Percentiles rank a stretch among this genome's conserved stretches.
phyloP scores from a whole-genome alignment of 2,797 vertebrate species.

The Gallinago stenura region DNA sequence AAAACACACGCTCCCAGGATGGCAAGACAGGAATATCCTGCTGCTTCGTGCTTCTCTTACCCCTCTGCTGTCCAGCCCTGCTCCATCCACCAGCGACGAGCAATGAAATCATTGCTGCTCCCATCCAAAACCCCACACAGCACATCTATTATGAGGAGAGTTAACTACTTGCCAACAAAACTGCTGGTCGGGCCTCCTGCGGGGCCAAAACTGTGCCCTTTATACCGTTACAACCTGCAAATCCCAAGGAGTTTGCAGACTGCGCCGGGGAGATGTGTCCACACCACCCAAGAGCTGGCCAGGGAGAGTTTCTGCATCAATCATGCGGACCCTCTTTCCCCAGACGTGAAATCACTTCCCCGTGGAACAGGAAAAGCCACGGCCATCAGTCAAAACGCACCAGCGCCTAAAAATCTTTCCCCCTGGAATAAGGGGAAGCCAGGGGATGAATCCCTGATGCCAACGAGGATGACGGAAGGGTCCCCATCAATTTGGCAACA shows the following conservation, averaged over 20 bases:
- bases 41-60: not conserved
- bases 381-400: not conserved
- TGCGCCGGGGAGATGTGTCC: not conserved
- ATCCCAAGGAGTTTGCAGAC: not conserved
- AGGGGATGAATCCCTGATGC: accelerated
- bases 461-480: not conserved
- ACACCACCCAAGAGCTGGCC: not conserved
- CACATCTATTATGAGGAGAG: not conserved
- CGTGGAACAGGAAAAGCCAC: not conserved
- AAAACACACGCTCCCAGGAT: not conserved
- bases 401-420: not conserved
- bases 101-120: not conserved
- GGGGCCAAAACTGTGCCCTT: not conserved
- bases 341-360: not conserved
- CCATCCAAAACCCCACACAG: not conserved
- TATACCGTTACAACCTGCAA: not conserved
- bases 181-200: not conserved
- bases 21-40: not conserved
- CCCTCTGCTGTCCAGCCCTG: not conserved
- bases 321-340: accelerated
- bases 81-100: not conserved
- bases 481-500: not conserved
- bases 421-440: not conserved
- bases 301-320: not conserved
- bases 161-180: not conserved